phyloP scores from a whole-genome alignment of 1,140 invertebrate genomes.

The Stratiolaelaps scimitus region DNA sequence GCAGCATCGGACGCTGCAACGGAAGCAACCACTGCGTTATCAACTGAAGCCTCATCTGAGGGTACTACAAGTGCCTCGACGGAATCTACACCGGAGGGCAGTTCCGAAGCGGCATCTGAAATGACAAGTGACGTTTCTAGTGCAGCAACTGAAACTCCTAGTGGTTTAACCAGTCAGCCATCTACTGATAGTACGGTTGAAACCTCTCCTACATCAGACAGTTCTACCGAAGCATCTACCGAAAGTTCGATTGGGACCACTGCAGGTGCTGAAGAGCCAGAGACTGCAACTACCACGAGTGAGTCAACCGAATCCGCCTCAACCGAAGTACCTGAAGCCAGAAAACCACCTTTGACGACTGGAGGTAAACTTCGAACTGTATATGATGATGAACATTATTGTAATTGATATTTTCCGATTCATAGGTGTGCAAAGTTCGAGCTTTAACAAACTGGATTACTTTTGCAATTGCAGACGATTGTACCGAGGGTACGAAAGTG shows the following conservation, averaged over 20 bases:
- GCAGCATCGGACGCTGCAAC: conserved; percentile 24
- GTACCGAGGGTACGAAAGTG: neutral
- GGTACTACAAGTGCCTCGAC: conserved; percentile 32
- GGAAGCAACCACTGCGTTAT: conserved; percentile 28
- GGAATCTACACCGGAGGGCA: conserved; percentile 31
- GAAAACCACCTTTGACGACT: neutral
- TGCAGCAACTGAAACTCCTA: conserved; percentile 26
- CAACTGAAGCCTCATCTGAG: conserved; percentile 8
- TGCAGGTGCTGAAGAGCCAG: conserved; percentile 1
- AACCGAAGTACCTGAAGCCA: neutral
- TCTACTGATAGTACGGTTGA: neutral
- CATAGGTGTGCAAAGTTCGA: neutral
- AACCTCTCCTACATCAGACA: neutral
- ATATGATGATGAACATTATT: neutral
- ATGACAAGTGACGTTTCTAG: neutral
- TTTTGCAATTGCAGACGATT: conserved; percentile 3
- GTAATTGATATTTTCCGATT: neutral
- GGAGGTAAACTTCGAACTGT: neutral
- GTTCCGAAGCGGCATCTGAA: conserved; percentile 31
- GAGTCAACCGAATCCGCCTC: conserved; percentile 29
- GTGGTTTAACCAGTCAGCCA: conserved; percentile 30
- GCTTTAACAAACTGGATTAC: neutral
- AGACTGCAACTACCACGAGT: conserved; percentile 29
- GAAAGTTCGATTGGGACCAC: neutral
- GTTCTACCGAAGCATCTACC: conserved; percentile 7